Base-by-base conservation (phyloP, 2,797 vertebrate species). In the Neosilurus hyrtlii region DNA sequence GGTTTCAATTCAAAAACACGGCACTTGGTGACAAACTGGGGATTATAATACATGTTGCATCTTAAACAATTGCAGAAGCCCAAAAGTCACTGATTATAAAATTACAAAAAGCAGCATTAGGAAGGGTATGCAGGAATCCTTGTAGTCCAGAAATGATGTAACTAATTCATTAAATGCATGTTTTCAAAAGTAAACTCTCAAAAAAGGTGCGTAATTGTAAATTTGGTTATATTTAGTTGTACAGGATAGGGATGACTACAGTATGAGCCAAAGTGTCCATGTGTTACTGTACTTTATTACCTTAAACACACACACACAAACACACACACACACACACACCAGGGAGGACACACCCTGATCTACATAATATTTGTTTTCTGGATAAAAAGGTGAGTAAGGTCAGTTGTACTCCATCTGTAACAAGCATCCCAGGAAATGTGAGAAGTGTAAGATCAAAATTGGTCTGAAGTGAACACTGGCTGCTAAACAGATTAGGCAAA, bases 161-260 rank as follows among this genome's bases (percentile, higher is more conserved):
- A 35, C 37, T 9, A 49, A 61, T 57, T 18, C 16, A 24, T 54
- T 51, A 63, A 43, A 65, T 52, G 87, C 4, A 30, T 59, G 30
- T 30, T 82, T 65, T 63, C 62, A 76, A 54, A 76, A 71, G 15
- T 43, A 85, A 78, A 73, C n/a, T 57, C n/a, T 14, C 35, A 62
- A 62, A 73, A 78, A 68, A 2, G 15, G 35, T 2, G 4, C 0
- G 43, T 14, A 49, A 16, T 15, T 16, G 22, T 15, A 49, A 22
- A 14, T 71, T 22, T 14, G 26, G 73, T 59, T 22, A 37, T 11
- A 54, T 10, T 18, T 66, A 51, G 72, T 26, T 51, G 67, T 66
- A 71, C 6, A 16, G 54, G 74, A 74, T 83, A 49, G 81, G 59
- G 74, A 70, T 84, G 59, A 83, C 83, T 79, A 76, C 52, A 72